phyloP scores from a whole-genome alignment of 1,140 invertebrate species.

The Wiebesia pumilae region DNA sequence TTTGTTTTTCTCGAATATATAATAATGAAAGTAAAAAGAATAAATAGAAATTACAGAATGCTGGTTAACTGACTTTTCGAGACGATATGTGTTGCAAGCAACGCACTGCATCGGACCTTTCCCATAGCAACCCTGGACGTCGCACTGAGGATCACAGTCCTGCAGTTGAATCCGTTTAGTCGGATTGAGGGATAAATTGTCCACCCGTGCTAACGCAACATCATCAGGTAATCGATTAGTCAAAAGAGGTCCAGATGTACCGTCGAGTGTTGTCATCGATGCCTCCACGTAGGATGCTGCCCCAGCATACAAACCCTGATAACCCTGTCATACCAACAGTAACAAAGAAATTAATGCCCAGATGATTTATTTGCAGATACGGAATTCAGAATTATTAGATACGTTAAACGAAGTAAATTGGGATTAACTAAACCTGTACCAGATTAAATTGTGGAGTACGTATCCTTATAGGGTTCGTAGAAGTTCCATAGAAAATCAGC shows the following conservation, averaged over 20 bases:
- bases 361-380: too few species aligned
- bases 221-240: slow-evolving; percentile 70
- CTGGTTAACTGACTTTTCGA: slow-evolving; percentile 82
- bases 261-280: slow-evolving; percentile 81
- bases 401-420: too few species aligned
- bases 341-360: slow-evolving; percentile 65
- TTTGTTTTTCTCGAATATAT: too few species aligned
- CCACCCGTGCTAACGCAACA: slow-evolving; percentile 44
- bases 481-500: slow-evolving; percentile 93
- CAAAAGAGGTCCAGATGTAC: slow-evolving; percentile 71
- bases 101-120: slow-evolving; percentile 87
- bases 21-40: background rate
- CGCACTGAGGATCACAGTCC: slow-evolving; percentile 88
- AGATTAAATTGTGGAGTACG: slow-evolving; percentile 72
- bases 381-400: too few species aligned
- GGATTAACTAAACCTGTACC: slow-evolving; percentile 66
- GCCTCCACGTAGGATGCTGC: slow-evolving; percentile 82
- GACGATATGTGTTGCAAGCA: slow-evolving; percentile 84
- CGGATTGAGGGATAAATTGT: slow-evolving; percentile 69
- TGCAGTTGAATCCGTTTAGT: slow-evolving; percentile 80
- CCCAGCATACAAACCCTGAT: slow-evolving; percentile 81
- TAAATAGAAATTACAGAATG: background rate
- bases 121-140: slow-evolving; percentile 87
- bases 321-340: slow-evolving; percentile 82
- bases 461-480: slow-evolving; percentile 85